Conservation (phyloP, 2,797 vertebrate genomes). For the Moxostoma hubbsi region DNA sequence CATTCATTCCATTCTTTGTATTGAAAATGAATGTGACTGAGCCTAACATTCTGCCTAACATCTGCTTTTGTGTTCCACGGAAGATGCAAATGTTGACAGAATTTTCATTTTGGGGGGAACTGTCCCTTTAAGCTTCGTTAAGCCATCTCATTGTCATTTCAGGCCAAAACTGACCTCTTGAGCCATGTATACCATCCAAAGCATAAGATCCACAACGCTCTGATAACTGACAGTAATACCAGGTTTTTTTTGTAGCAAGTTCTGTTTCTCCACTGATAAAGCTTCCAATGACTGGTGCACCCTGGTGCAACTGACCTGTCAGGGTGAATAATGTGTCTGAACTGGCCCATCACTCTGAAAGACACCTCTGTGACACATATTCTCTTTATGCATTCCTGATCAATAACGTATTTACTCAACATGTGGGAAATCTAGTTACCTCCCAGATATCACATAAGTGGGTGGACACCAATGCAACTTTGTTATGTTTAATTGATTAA, state of each 20-base stretch:
- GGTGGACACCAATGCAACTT: conserved; percentile 14
- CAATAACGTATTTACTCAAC: conserved; percentile 24
- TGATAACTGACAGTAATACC: neutral
- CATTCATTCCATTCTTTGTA: too few species aligned
- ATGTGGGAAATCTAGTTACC: conserved; percentile 1
- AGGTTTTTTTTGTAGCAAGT: conserved; percentile 9
- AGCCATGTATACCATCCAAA: neutral
- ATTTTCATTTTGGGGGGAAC: too few species aligned
- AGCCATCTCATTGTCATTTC: conserved; percentile 7
- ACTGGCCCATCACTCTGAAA: conserved; percentile 48
- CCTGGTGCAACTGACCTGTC: conserved; percentile 35
- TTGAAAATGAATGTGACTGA: too few species aligned
- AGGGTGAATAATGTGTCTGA: conserved; percentile 49
- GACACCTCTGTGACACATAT: conserved; percentile 30
- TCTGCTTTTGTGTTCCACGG: too few species aligned
- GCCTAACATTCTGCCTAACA: too few species aligned
- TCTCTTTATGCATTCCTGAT: conserved; percentile 35
- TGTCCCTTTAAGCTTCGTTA: conserved; percentile 5
- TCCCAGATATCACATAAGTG: conserved; percentile 33
- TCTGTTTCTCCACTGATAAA: conserved; percentile 28
- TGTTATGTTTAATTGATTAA: conserved; percentile 46
- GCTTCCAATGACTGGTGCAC: neutral
- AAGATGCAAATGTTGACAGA: too few species aligned
- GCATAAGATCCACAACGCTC: conserved; percentile 18
- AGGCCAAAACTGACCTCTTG: conserved; percentile 5